These are phyloP conservation scores for Aurelia aurita DNA, from an alignment of 30 jellyfish, hydroid and myxozoan genomes.

Conservation along the genomic window DNA sequence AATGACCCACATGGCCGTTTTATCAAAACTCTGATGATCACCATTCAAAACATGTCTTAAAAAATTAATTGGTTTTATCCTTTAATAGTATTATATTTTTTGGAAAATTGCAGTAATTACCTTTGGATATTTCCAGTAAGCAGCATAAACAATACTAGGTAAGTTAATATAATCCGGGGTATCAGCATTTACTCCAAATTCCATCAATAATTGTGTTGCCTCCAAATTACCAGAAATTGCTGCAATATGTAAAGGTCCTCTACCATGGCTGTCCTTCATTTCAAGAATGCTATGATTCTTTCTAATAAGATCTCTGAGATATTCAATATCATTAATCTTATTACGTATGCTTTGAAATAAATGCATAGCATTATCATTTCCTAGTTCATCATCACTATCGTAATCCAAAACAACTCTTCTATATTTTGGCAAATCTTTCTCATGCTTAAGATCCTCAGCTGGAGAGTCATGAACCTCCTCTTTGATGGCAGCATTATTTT, in stretches of 20 bases:
- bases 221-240: constrained; percentile 46
- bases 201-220: constrained; percentile 44
- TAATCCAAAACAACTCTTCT: constrained; percentile 22
- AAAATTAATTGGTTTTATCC: no score
- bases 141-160: constrained; percentile 72
- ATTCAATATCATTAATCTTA: neutral
- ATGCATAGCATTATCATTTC: neutral
- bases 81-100: no score
- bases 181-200: constrained; percentile 48
- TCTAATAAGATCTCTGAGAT: neutral
- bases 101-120: neutral
- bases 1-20: no score
- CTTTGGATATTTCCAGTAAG: constrained; percentile 65
- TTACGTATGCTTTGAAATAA: constrained; percentile 9
- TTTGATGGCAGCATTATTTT: neutral
- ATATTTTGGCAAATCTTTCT: neutral
- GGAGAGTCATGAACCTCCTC: neutral
- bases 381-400: constrained; percentile 36
- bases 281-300: neutral
- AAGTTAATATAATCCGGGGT: constrained; percentile 32
- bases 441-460: neutral
- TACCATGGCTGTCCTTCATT: constrained; percentile 25
- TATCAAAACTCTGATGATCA: no score
- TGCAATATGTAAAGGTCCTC: constrained; percentile 75
- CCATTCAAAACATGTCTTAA: no score